Percentiles rank a stretch among this genome's conserved stretches.
These are phyloP conservation scores for Urocyon cinereoargenteus DNA, from an alignment of 2,797 vertebrate genomes.

Conservation along the genomic window DNA sequence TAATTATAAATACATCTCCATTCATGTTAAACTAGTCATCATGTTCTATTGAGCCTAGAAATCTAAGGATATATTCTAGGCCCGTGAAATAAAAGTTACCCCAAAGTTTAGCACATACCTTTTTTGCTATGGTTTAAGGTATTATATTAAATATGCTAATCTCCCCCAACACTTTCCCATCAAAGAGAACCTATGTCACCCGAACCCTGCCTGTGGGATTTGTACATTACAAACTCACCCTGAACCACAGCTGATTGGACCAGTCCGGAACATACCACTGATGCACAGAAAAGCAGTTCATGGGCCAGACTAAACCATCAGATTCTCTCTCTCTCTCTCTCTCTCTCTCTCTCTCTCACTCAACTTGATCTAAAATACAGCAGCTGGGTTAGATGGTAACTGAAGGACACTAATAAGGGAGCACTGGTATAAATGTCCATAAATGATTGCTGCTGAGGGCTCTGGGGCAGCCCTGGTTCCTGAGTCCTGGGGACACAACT, in stretches of 20 bases:
- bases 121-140: background rate
- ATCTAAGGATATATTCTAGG: background rate
- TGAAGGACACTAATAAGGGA: fast-evolving
- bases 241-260: background rate
- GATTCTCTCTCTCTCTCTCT: background rate
- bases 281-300: background rate
- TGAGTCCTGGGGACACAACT: background rate
- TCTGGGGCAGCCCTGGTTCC: background rate
- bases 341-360: background rate
- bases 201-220: background rate
- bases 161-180: background rate
- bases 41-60: background rate
- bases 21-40: background rate
- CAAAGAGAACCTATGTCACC: background rate
- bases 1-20: background rate
- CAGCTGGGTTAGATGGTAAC: background rate
- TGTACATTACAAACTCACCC: background rate
- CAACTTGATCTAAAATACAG: background rate
- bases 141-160: background rate
- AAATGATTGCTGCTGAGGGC: background rate
- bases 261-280: background rate
- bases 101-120: background rate
- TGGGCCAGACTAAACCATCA: background rate
- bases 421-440: no score
- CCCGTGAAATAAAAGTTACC: background rate